Evolutionary conservation across 2,113 vertebrate genomes (phyloP).

Genomic region (Sylvilagus bachmani): DNA sequence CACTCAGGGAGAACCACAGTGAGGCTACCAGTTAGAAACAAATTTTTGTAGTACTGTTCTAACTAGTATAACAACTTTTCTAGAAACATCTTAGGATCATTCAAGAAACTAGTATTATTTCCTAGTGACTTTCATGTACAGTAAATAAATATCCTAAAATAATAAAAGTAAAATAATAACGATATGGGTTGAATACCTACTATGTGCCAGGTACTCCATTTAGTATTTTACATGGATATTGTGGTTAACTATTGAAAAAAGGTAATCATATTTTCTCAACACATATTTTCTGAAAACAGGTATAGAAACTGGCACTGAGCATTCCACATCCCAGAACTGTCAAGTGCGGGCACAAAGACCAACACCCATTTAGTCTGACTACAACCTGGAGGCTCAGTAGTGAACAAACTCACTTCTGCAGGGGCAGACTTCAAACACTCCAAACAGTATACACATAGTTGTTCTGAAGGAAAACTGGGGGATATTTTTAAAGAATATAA

Average conservation of each 20-base stretch:
- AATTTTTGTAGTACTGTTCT: background rate
- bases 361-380: too few relatives aligned
- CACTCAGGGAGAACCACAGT: background rate
- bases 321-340: background rate
- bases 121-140: background rate
- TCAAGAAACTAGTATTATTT: background rate
- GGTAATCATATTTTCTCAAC: background rate
- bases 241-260: background rate
- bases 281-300: background rate
- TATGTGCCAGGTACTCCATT: background rate
- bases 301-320: background rate
- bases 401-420: background rate
- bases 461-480: background rate
- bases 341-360: background rate
- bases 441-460: too few relatives aligned
- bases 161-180: background rate
- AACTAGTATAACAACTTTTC: background rate
- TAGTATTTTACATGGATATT: background rate
- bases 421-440: background rate
- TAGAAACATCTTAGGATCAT: background rate
- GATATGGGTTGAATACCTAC: background rate
- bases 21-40: constrained; percentile 15
- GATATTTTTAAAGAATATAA: background rate
- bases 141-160: background rate
- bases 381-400: background rate